These are phyloP conservation scores for Actinernus sp. DNA, from an alignment of 92 coral and sea anemone genomes.

Conservation along the genomic window DNA sequence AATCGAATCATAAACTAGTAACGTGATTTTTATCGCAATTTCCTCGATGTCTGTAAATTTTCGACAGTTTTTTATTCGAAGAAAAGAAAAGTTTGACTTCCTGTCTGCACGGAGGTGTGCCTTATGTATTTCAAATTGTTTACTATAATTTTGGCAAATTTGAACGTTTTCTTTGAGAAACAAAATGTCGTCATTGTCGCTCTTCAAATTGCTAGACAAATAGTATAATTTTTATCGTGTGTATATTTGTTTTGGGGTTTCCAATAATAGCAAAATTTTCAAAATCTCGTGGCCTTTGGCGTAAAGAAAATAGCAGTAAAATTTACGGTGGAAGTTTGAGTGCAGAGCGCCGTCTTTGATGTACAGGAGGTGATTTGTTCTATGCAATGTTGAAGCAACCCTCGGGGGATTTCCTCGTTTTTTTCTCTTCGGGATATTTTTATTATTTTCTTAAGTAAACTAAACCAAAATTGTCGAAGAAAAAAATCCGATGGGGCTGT, in stretches of 20 bases:
- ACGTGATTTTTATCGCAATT: too few relatives aligned
- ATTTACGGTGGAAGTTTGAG: neutral
- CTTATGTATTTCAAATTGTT: neutral
- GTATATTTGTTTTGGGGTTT: slow-evolving; percentile 30
- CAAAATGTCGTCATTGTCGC: slow-evolving; percentile 2
- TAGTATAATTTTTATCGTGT: slow-evolving; percentile 13
- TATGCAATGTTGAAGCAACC: neutral
- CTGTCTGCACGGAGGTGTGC: slow-evolving; percentile 5
- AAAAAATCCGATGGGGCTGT: neutral
- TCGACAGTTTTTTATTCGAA: too few relatives aligned
- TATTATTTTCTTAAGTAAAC: slow-evolving; percentile 7
- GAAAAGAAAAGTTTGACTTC: slow-evolving; percentile 8
- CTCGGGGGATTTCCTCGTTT: neutral
- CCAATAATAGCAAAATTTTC: slow-evolving; percentile 13
- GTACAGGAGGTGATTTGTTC: neutral
- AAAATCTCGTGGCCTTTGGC: slow-evolving; percentile 8
- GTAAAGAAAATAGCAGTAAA: slow-evolving; percentile 13
- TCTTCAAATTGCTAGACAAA: slow-evolving; percentile 3
- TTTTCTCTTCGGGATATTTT: neutral
- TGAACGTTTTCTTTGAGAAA: neutral
- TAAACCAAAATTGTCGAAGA: neutral
- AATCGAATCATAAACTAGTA: too few relatives aligned
- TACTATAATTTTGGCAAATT: neutral
- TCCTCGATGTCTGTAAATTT: too few relatives aligned
- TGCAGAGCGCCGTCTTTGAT: neutral